Base-by-base conservation (phyloP, 2,888 invertebrate genomes). In the Rhagium mordax region DNA sequence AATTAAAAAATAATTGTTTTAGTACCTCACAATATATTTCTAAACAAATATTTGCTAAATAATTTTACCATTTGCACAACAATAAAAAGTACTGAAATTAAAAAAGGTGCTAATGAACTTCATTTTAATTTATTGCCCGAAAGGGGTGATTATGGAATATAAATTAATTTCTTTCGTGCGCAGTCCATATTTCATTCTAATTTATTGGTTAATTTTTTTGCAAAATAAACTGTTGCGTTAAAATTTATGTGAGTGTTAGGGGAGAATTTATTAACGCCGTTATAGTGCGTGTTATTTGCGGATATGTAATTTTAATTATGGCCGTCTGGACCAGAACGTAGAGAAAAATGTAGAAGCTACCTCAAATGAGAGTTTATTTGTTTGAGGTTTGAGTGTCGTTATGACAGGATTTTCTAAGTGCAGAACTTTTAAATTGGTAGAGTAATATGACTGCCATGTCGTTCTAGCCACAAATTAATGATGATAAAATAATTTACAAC, bases 171-270 rank as follows among this genome's bases (percentile, higher is more conserved):
- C 27, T 60, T 66, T 61, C 59, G 24, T 49, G 18, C 24, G 7
- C 33, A 16, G 33, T 15, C 74, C 60, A 53, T 64, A 55, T 66
- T 70, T 70, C 70, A 61, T 18, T 20, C 21, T 74, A 70, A 74
- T 74, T 74, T 70, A 74, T 71, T 27, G 33, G 62, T 53, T 48
- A 47, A 60, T 74, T 71, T 70, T 74, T 70, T 55, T 18, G 15
- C 48, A 18, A 27, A 67, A 70, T 70, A 48, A 62, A 66, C 62
- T 67, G 70, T 74, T 74, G 70, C 74, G 29, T 53, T 18, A 27
- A 29, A 53, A 74, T 74, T 70, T 74, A 74, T 70, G 66, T 48
- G 66, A 67, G 65, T 53, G 70, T 51, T 68, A 16, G 55, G 66
- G 60, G 62, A 13, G 55, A 65, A 70, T 55, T 64, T 60, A 73